phyloP scores from a whole-genome alignment of 2,113 vertebrate species.

The Dermatemys mawii region DNA sequence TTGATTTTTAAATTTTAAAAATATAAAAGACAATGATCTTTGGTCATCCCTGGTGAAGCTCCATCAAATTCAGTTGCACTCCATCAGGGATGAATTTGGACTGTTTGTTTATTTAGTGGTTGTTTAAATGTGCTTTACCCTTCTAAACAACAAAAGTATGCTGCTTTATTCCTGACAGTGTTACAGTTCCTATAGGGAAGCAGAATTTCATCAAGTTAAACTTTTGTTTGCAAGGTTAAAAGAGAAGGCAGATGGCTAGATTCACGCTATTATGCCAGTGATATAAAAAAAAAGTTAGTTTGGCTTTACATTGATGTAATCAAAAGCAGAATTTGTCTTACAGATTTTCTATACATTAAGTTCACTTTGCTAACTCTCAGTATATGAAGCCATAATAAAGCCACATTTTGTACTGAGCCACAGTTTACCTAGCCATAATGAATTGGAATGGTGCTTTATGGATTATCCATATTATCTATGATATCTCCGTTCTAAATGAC shows the following conservation, averaged over 20 bases:
- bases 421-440: neutral
- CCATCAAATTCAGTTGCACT: neutral
- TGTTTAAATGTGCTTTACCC: neutral
- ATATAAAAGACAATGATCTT: neutral
- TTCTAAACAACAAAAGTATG: slow-evolving; percentile 17
- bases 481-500: neutral
- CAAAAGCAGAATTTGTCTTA: neutral
- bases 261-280: neutral
- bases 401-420: neutral
- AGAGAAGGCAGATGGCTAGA: slow-evolving; percentile 26
- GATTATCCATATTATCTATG: neutral
- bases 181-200: neutral
- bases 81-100: slow-evolving; percentile 20
- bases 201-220: slow-evolving; percentile 23
- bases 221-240: slow-evolving; percentile 37
- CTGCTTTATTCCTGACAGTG: neutral
- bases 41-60: neutral
- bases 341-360: neutral
- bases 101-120: slow-evolving; percentile 5
- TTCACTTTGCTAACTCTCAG: neutral
- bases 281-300: neutral
- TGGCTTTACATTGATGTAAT: neutral
- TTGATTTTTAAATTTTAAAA: neutral
- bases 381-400: no score
- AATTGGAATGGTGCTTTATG: neutral